Base-by-base conservation (phyloP, 92 coral and sea anemone species). In the Isaurus tuberculatus region DNA sequence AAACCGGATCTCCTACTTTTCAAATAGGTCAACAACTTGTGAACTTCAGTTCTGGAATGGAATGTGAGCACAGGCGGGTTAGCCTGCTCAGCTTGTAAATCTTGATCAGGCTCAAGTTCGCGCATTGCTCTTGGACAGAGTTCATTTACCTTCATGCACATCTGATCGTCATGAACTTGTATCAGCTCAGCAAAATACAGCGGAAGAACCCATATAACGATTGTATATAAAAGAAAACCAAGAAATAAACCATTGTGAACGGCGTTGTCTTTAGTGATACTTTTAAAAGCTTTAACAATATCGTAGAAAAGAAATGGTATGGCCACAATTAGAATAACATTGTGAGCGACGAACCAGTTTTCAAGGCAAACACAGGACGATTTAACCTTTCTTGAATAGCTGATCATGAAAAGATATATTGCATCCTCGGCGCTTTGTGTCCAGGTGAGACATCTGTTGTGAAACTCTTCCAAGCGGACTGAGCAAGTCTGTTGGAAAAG, bases 1-100 rank as follows among this genome's bases (percentile, higher is more conserved):
- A 89, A 89, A 43, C 92, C 92, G 5, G 89, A 85, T 30, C 73
- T 85, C 57, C 92, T 85, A 51, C 74, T 85, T 36, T 28, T 79
- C 58, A 89, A 80, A 77, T 89, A 89, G 8, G 86, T 42, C 19
- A 89, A 46, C 8, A 89, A 89, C 85, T 89, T 89, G 34, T 36
- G 79, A 72, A 89, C 92, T 89, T 89, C 92, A 8, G 70, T 68
- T 85, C 92, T 79, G 16, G 92, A 89, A 25, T 65, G 73, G 36
- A 89, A 89, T 60, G 71, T 79, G 79, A 48, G 84, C 30, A 13
- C 8, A 61, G 40, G 69, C 40, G 43, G 91, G 67, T 79, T 71
- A 25, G 1, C 46, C 10, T 22, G 65, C 13, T 68, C 34, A 11
- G 34, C 49, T 2, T 42, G 27, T 37, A 9, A 37, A 9, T 0